Evolutionary conservation across 2,797 vertebrate genomes (phyloP).

Genomic region (Sibirionetta formosa): DNA sequence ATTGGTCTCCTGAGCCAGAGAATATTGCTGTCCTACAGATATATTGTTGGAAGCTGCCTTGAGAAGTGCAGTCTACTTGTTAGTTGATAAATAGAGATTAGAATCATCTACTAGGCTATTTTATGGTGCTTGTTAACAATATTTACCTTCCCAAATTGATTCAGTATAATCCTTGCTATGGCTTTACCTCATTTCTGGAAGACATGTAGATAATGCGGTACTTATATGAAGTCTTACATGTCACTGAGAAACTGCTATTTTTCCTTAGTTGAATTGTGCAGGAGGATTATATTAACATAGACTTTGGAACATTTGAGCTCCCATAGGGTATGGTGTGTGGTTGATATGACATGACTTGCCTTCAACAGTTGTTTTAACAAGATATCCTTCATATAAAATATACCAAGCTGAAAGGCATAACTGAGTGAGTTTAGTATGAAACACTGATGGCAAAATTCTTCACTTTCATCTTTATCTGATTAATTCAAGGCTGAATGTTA

Average conservation of each 20-base stretch:
- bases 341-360: constrained; percentile 80
- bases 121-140: constrained; percentile 77
- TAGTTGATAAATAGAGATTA: constrained; percentile 75
- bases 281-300: constrained; percentile 81
- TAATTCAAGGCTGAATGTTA: constrained; percentile 77
- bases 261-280: constrained; percentile 63
- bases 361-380: constrained; percentile 85
- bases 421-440: constrained; percentile 78
- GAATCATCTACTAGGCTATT: constrained; percentile 73
- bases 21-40: constrained; percentile 57
- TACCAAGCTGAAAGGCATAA: constrained; percentile 81
- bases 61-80: constrained; percentile 53
- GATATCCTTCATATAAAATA: constrained; percentile 80
- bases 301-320: constrained; percentile 76
- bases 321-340: constrained; percentile 77
- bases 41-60: constrained; percentile 23
- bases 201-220: constrained; percentile 76
- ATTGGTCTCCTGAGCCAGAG: constrained; percentile 32
- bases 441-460: constrained; percentile 81
- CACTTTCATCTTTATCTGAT: constrained; percentile 86
- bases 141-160: constrained; percentile 81
- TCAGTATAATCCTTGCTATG: constrained; percentile 73
- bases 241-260: constrained; percentile 58
- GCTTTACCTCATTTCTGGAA: constrained; percentile 75
- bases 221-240: constrained; percentile 69